Percentiles rank a stretch among this genome's conserved stretches.
These are phyloP conservation scores for Eustalomyia histrio DNA, from an alignment of 2,888 invertebrate genomes.

Conservation along the genomic window DNA sequence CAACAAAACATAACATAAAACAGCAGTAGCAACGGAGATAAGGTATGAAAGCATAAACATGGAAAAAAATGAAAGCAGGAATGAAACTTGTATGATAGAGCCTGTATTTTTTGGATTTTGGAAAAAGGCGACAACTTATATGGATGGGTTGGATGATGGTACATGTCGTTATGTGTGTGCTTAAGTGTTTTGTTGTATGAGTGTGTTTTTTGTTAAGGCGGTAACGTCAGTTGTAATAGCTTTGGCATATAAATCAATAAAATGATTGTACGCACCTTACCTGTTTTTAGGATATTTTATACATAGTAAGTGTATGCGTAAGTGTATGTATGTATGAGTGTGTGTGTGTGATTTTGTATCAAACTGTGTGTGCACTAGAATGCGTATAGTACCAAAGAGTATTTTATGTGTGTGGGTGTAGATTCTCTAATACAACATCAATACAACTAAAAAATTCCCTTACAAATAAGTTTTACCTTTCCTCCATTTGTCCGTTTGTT, in stretches of 20 bases:
- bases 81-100: constrained; percentile 24
- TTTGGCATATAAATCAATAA: constrained; percentile 78
- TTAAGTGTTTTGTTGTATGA: not conserved
- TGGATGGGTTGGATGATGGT: constrained; percentile 31
- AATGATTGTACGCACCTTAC: constrained; percentile 67
- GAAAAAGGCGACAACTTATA: constrained; percentile 27
- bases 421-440: constrained; percentile 32
- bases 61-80: constrained; percentile 10
- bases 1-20: constrained; percentile 33
- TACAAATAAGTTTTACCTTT: constrained; percentile 56
- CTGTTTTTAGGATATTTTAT: constrained; percentile 43
- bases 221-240: constrained; percentile 76
- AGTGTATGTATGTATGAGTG: constrained; percentile 46
- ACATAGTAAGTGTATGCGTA: constrained; percentile 57
- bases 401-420: constrained; percentile 25
- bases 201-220: constrained; percentile 55
- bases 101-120: constrained; percentile 15
- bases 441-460: constrained; percentile 51
- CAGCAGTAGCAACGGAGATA: constrained; percentile 42
- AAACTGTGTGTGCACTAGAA: not conserved
- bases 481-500: constrained; percentile 11
- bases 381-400: not conserved
- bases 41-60: constrained; percentile 33
- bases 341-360: constrained; percentile 16
- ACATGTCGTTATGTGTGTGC: constrained; percentile 5